Base-by-base conservation (phyloP, 2,113 vertebrate genomes). In the Plectropomus leopardus region DNA sequence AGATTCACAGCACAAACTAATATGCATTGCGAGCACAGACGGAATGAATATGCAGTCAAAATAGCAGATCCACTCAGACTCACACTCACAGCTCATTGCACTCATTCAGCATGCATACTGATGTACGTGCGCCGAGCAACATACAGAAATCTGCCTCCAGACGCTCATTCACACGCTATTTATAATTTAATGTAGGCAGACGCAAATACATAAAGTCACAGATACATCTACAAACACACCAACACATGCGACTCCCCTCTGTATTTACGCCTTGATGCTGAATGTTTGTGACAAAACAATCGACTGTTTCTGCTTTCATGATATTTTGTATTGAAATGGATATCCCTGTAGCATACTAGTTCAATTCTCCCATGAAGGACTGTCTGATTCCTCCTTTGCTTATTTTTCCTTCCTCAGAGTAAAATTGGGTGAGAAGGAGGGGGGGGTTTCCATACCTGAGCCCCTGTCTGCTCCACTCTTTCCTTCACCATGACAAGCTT, bases 221-320 rank as follows among this genome's bases (percentile, higher is more conserved):
- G 76, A 88, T 69, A 70, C 72, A 83, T 85, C 71, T 57, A 76
- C 80, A 80, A 51, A 89, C 66, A 79, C 69, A 69, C 55, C 68
- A 67, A 76, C 72, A 75, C 78, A 88, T 34, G 59, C 79, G 23
- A 78, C 78, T 89, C 76, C 68, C 48, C 66, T 81, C 82, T 67
- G 64, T 74, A 71, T 88, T 88, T 78, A 69, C 59, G 71, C 78
- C 72, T 86, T 88, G 79, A 85, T 88, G 81, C 85, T 83, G 78
- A 89, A 88, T 89, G 86, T 92, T 90, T 90, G 83, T 86, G 88
- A 84, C 89, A 83, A 93, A 87, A 88, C 89, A 91, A 90, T 86
- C 84, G 86, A 84, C 88, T 90, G 84, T 78, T 89, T 47, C 76
- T 74, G 70, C 88, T 91, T 93, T 88, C 82, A 85, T 91, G 86